Evolutionary conservation across 2,113 vertebrate genomes (phyloP).

Genomic region (Herpetotheres cachinnans): DNA sequence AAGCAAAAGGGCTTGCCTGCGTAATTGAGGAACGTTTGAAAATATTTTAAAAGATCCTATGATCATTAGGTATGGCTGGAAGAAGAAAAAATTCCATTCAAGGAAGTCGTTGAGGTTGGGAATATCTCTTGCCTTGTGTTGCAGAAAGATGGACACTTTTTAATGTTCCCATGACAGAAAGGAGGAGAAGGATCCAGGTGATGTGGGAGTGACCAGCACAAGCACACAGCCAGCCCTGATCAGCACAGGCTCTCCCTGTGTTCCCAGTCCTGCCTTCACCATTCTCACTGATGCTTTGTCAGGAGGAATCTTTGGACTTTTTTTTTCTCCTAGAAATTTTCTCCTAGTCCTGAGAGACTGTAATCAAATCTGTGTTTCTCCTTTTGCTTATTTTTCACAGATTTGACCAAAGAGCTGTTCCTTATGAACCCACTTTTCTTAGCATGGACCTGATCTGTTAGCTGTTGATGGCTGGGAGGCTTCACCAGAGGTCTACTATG

Average conservation of each 20-base stretch:
- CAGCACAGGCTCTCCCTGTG: background rate
- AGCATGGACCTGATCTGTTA: background rate
- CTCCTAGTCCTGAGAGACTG: background rate
- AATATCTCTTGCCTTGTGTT: background rate
- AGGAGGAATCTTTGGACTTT: background rate
- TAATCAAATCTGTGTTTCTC: background rate
- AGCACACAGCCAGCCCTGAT: accelerated
- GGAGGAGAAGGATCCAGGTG: background rate
- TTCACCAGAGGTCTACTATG: background rate
- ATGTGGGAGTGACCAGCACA: background rate
- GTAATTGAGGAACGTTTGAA: background rate
- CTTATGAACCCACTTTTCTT: background rate
- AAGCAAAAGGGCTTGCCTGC: background rate
- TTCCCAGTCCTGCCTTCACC: background rate
- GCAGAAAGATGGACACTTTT: background rate
- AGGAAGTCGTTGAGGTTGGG: background rate
- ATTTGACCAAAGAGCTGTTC: background rate
- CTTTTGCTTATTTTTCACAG: background rate
- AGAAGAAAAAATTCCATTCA: background rate
- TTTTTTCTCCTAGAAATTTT: too few relatives aligned
- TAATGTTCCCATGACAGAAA: background rate
- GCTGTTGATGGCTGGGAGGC: background rate
- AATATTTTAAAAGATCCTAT: background rate
- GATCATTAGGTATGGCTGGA: background rate
- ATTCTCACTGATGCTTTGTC: background rate